Evolutionary conservation across 2,888 invertebrate species (phyloP).

Genomic region (Cabera pusaria): DNA sequence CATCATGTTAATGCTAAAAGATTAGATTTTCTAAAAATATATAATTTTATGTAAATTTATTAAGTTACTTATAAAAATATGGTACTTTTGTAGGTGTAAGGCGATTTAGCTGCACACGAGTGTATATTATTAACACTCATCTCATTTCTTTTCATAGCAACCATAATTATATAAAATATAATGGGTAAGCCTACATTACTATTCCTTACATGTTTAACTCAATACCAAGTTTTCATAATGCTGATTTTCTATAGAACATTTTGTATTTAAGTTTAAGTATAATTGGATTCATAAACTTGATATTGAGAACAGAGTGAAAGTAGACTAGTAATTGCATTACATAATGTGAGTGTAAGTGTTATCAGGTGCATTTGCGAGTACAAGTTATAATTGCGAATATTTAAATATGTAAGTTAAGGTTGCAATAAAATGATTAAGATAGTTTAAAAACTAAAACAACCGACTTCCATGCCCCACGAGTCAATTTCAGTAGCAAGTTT

Average conservation of each 20-base stretch:
- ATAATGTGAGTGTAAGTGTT: constrained; percentile 1
- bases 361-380: not conserved
- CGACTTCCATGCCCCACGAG: too few relatives aligned
- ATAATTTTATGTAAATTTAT: too few relatives aligned
- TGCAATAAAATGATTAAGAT: too few relatives aligned
- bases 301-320: constrained; percentile 7
- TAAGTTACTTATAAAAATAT: not conserved
- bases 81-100: not conserved
- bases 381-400: not conserved
- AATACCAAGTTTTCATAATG: not conserved
- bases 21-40: too few relatives aligned
- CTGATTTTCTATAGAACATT: too few relatives aligned
- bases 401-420: too few relatives aligned
- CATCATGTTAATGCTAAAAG: not conserved
- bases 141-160: constrained; percentile 2
- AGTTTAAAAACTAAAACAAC: too few relatives aligned
- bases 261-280: too few relatives aligned
- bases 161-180: constrained; percentile 1
- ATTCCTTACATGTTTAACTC: not conserved
- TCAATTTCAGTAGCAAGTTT: too few relatives aligned
- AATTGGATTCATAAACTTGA: not conserved
- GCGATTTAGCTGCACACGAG: constrained; percentile 17
- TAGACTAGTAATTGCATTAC: constrained; percentile 7
- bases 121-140: constrained; percentile 1
- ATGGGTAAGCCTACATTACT: constrained; percentile 4